These are phyloP conservation scores for Heterochromis multidens DNA, from an alignment of 2,113 vertebrate species.

Conservation along the genomic window DNA sequence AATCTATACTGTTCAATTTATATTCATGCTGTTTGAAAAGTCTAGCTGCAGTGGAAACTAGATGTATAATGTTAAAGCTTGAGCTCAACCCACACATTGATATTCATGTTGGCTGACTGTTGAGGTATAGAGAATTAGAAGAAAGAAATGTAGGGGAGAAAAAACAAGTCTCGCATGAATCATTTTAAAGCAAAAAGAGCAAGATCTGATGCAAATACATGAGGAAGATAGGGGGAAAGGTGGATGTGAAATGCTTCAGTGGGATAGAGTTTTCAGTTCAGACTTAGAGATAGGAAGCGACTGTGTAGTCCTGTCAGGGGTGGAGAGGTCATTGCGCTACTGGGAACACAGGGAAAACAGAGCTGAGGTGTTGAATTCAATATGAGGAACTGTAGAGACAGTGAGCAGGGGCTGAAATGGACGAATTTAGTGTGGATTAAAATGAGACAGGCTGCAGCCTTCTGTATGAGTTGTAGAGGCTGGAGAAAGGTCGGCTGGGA, in stretches of 20 bases:
- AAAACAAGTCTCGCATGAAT: not conserved
- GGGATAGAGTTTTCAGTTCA: not conserved
- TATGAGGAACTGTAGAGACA: slow-evolving; percentile 1
- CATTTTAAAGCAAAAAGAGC: not conserved
- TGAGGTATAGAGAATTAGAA: slow-evolving; percentile 6
- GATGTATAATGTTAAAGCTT: not conserved
- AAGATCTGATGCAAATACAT: not conserved
- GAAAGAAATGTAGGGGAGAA: not conserved
- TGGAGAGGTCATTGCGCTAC: slow-evolving; percentile 30
- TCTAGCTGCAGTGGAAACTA: not conserved
- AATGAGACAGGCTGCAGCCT: slow-evolving; percentile 34
- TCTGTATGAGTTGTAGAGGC: slow-evolving; percentile 14
- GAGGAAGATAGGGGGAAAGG: not conserved
- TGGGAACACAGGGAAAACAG: slow-evolving; percentile 19
- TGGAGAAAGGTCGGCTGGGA: slow-evolving; percentile 34
- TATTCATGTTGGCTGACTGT: slow-evolving; percentile 17
- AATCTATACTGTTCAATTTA: not conserved
- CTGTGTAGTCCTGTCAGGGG: slow-evolving; percentile 31
- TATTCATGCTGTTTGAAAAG: not conserved
- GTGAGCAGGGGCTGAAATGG: slow-evolving; percentile 26
- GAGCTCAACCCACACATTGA: not conserved
- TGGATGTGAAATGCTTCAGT: slow-evolving; percentile 10
- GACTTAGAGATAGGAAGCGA: not conserved
- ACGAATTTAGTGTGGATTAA: slow-evolving; percentile 45
- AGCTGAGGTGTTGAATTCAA: slow-evolving; percentile 34